phyloP scores from a whole-genome alignment of 2,113 vertebrate species.

The Platysteira castanea region DNA sequence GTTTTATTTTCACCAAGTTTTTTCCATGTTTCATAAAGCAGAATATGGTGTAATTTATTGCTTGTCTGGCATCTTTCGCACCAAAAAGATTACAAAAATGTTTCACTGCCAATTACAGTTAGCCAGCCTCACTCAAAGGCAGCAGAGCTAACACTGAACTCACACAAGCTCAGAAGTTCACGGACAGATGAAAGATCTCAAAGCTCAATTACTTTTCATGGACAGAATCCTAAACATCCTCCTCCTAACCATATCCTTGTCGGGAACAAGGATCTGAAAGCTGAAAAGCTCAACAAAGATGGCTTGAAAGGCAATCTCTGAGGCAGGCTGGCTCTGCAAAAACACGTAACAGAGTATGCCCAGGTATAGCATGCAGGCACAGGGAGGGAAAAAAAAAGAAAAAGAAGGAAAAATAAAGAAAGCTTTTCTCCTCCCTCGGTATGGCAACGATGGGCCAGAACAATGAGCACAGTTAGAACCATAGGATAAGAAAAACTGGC shows the following conservation, averaged over 20 bases:
- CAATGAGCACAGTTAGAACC: neutral
- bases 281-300: neutral
- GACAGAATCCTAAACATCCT: neutral
- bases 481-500: neutral
- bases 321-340: neutral
- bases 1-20: neutral
- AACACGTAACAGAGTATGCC: neutral
- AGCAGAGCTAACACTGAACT: neutral
- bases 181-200: neutral
- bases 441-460: neutral
- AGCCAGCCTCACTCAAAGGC: neutral
- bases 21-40: conserved; percentile 18
- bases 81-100: conserved; percentile 26
- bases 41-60: conserved; percentile 35
- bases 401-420: neutral
- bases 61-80: neutral
- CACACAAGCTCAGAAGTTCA: neutral
- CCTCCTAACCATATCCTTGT: neutral
- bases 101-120: conserved; percentile 27
- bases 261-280: neutral
- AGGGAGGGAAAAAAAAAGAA: accelerated
- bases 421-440: neutral
- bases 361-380: neutral
- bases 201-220: neutral
- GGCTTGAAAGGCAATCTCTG: neutral